Evolutionary conservation across 1,140 invertebrate genomes (phyloP).

Genomic region (Megalonaias nervosa): DNA sequence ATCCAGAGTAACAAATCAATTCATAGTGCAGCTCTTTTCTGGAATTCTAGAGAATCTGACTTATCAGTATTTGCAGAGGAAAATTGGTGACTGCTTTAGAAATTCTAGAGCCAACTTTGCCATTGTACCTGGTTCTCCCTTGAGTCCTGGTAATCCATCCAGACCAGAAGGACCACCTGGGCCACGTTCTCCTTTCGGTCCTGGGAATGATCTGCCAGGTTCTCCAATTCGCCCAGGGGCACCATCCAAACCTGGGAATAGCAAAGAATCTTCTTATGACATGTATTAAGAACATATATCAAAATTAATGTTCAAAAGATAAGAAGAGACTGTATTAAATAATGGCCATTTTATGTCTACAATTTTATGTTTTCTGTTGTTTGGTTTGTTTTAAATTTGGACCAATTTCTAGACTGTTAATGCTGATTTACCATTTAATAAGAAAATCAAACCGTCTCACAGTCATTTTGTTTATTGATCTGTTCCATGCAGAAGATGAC

Average conservation of each 20-base stretch:
- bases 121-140: constrained; percentile 30
- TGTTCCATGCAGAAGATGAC: no score
- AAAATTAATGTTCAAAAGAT: no score
- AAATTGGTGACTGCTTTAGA: background rate
- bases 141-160: constrained; percentile 29
- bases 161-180: constrained; percentile 41
- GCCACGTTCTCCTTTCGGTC: constrained; percentile 44
- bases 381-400: no score
- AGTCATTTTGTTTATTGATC: no score
- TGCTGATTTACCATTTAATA: background rate
- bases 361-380: no score
- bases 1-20: no score
- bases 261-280: background rate
- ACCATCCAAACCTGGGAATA: constrained; percentile 41
- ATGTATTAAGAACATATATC: background rate
- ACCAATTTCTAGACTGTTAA: no score
- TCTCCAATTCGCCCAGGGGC: constrained; percentile 42
- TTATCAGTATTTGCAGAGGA: background rate
- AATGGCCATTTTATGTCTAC: no score
- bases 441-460: background rate
- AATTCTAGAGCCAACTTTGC: background rate
- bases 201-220: constrained; percentile 38
- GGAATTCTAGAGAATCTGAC: no score
- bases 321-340: no score
- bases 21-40: no score